Base-by-base conservation (phyloP, 2,797 vertebrate genomes). In the Lerista edwardsae region DNA sequence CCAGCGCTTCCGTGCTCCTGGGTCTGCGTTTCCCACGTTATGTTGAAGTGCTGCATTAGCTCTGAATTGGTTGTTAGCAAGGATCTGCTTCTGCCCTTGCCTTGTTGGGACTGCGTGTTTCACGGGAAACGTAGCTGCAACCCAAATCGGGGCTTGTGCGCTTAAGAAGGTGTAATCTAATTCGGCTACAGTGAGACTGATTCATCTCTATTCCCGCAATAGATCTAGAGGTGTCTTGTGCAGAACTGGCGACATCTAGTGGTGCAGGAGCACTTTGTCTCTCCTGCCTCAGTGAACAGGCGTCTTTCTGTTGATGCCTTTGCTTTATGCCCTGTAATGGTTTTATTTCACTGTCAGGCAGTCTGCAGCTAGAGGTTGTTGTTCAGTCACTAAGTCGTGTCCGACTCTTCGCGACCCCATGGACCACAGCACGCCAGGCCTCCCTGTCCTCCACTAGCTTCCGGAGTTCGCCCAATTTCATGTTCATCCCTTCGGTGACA, bases 221-320 rank as follows among this genome's bases (percentile, higher is more conserved):
- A 59, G 36, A 47, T 23, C 44, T 47, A n/a, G 68, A 72, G n/a
- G 25, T 41, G 36, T 25, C 11, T 27, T 59, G 23, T 61, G 61
- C n/a, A 34, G 29, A 85, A 69, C 25, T 11, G 4, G 73, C 19
- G 65, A 80, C 84, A 81, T 71, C 84, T 81, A 86, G 84, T 81
- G 84, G 84, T 77, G 39, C 55, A 69, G 65, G 41, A 71, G 9
- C 23, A 39, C 11, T n/a, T 36, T 62, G 1, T 3, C 39, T 65
- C 59, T 59, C 9, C 36, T 39, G 61, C 14, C 39, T 65, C 2
- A 3, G 17, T 31, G 10, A 55, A 3, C 25, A 3, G 34, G 29
- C 25, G n/a, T n/a, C n/a, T n/a, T 6, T 15, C 27, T 44, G 12
- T 64, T 81, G 31, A 31, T 31, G 72, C 47, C 55, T 36, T 80